Evolutionary conservation across 2,113 vertebrate genomes (phyloP), one percentile per base, ranked within the genome.

Genomic region (Sprattus sprattus): DNA sequence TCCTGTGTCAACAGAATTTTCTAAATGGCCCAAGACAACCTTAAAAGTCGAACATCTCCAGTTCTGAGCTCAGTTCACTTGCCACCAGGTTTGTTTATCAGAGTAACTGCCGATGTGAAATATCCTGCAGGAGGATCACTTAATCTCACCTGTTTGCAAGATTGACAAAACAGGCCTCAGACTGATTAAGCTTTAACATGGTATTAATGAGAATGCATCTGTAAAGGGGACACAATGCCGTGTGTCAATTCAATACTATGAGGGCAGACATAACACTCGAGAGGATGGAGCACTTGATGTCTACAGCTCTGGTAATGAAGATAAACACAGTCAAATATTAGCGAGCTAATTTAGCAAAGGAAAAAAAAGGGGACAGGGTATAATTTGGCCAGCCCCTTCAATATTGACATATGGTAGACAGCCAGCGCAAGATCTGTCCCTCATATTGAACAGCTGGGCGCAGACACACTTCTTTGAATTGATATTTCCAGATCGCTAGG

Each of bases 401-500:
- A 78, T 78, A 78, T 78, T 78, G 71, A 45, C 54, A 83, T 45
- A 60, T 83, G 54, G 44, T 71, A 50, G 18, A 75, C 13, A 60
- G 49, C 46, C 45, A 49, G 28, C 25, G 20, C 60, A 83, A 83
- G 39, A 45, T 32, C 46, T 84, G 71, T 32, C 71, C 64, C 71
- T 32, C 28, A 78, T 78, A 78, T 78, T 78, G 64, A 83, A 28
- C 54, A 83, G 54, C 82, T 83, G 82, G 25, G 67, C 32, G 8
- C 67, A 71, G 46, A 16, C 46, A 10, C 46, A 78, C 67, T 32
- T 18, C 47, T 84, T 75, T 84, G 64, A 32, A 84, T 32, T 39
- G 67, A 28, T 80, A 52, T 71, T 85, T 85, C 67, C 67, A 78
- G 67, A 80, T 39, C 46, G 39, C 50, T 85, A 78, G 78, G 39